A percentile compares a stretch with the other conserved stretches of the same genome.
Evolutionary conservation across 2,888 invertebrate species (phyloP).

Genomic region (Dynastes tityus): DNA sequence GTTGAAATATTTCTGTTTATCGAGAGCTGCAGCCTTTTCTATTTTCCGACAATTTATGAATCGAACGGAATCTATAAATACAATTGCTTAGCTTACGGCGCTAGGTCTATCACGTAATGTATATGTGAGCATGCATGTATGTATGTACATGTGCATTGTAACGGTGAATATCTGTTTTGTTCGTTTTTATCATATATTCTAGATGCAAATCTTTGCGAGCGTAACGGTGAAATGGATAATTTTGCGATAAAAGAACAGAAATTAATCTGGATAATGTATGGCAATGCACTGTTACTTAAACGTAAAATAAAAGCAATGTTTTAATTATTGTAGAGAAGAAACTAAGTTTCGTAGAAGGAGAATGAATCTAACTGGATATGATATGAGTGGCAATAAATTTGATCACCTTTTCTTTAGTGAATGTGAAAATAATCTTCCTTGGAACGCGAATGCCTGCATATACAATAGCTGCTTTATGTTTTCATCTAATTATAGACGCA

Average conservation of each 20-base stretch:
- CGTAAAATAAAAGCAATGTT: not conserved
- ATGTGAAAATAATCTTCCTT: too few relatives aligned
- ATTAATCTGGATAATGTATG: not conserved
- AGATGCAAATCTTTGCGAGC: not conserved
- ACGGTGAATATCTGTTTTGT: slow-evolving; percentile 7
- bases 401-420: too few relatives aligned
- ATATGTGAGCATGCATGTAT: not conserved
- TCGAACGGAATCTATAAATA: slow-evolving; percentile 10
- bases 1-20: slow-evolving; percentile 30
- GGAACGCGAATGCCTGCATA: too few relatives aligned
- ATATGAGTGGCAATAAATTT: too few relatives aligned
- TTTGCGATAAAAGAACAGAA: not conserved
- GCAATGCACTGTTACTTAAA: not conserved
- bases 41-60: not conserved
- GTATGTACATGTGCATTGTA: not conserved
- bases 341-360: too few relatives aligned
- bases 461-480: too few relatives aligned
- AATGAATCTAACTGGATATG: too few relatives aligned
- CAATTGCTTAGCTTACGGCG: not conserved
- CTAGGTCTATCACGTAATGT: too few relatives aligned
- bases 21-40: not conserved
- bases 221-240: not conserved
- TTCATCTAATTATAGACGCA: too few relatives aligned
- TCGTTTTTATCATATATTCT: not conserved
- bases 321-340: not conserved